These are phyloP conservation scores for Crossoptilon crossoptilon DNA, from an alignment of 2,797 vertebrate genomes.

Conservation along the genomic window DNA sequence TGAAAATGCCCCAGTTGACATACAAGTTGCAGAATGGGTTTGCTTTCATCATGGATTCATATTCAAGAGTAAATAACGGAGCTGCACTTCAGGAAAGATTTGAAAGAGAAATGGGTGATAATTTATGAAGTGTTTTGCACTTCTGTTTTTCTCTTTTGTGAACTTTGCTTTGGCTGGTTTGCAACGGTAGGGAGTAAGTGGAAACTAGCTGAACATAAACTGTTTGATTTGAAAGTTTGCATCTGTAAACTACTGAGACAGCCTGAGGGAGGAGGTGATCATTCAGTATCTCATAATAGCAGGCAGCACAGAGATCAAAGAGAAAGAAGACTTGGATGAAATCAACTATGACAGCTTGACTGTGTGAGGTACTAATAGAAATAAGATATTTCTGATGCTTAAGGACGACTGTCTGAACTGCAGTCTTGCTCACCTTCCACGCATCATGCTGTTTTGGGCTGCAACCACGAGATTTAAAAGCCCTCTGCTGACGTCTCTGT, in stretches of 20 bases:
- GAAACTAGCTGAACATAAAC: conserved; percentile 23
- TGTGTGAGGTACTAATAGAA: conserved; percentile 59
- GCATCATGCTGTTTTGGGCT: not conserved
- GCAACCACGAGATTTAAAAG: not conserved
- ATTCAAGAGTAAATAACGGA: not conserved
- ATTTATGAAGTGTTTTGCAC: conserved; percentile 14
- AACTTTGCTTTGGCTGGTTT: conserved; percentile 10
- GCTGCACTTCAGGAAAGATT: not conserved
- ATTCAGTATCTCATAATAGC: conserved; percentile 56
- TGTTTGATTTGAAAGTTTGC: conserved; percentile 46
- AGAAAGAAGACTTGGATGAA: conserved; percentile 40
- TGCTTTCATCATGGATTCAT: not conserved
- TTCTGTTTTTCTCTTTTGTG: conserved; percentile 4
- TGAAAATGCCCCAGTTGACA: not conserved
- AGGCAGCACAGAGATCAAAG: conserved; percentile 57
- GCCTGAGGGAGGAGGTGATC: conserved; percentile 52
- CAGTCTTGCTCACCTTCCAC: not conserved
- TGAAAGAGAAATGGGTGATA: not conserved
- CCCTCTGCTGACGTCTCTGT: not conserved
- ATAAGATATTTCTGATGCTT: conserved; percentile 2
- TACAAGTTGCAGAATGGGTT: not conserved
- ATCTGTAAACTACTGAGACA: conserved; percentile 48
- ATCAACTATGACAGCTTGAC: not conserved
- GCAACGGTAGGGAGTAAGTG: not conserved
- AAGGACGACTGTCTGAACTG: conserved; percentile 12